Evolutionary conservation across 2,113 vertebrate species (phyloP).

Genomic region (Cygnus buccinator): DNA sequence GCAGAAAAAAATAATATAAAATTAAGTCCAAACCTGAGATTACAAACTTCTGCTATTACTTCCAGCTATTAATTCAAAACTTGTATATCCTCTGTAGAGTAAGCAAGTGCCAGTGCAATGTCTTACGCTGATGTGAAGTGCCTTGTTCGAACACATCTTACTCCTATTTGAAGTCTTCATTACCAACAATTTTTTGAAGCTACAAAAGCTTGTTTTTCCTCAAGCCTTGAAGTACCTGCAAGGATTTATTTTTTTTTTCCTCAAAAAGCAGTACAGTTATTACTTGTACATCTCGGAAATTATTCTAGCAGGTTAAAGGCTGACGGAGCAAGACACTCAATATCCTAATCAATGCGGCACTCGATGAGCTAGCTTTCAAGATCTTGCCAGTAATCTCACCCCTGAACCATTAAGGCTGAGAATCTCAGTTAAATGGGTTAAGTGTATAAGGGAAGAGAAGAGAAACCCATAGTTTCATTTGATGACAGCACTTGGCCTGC

Average conservation of each 20-base stretch:
- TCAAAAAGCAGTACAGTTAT: neutral
- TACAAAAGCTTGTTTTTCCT: neutral
- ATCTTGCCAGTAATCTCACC: neutral
- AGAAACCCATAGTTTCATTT: neutral
- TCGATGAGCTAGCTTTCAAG: neutral
- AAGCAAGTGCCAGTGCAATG: neutral
- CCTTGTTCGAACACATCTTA: neutral
- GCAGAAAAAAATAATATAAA: neutral
- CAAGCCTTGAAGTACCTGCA: neutral
- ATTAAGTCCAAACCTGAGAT: neutral
- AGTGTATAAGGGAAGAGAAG: neutral
- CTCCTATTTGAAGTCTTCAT: neutral
- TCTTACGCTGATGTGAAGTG: neutral
- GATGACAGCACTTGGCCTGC: neutral
- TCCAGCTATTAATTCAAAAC: neutral
- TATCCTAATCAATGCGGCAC: neutral
- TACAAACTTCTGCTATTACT: neutral
- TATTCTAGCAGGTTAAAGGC: accelerated
- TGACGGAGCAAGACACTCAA: neutral
- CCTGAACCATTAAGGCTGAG: neutral
- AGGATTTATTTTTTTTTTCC: neutral
- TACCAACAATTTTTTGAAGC: neutral
- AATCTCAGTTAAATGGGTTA: neutral
- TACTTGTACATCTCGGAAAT: neutral
- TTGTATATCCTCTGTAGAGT: neutral